These are phyloP conservation scores for Rhagophthalmus giganteus DNA, from an alignment of 2,888 invertebrate species.

Conservation along the genomic window DNA sequence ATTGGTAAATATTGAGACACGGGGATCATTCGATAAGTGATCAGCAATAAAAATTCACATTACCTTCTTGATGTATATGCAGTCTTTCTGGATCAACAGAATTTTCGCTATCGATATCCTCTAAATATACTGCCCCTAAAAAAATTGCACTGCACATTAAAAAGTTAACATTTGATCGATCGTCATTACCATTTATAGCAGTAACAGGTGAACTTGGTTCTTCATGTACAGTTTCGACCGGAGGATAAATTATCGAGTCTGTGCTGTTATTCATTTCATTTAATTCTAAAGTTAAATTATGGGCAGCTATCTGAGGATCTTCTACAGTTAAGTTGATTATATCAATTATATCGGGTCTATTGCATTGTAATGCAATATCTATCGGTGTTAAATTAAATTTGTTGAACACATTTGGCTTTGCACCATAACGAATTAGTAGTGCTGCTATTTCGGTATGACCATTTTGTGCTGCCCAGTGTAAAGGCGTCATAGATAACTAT, in stretches of 20 bases:
- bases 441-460: constrained; percentile 72
- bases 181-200: constrained; percentile 33
- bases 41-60: background rate
- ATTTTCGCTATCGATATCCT: constrained; percentile 35
- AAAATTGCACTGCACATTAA: too few relatives aligned
- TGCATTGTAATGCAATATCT: constrained; percentile 68
- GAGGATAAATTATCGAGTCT: constrained; percentile 17
- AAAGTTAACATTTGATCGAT: too few relatives aligned
- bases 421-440: constrained; percentile 72
- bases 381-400: constrained; percentile 75
- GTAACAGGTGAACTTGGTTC: constrained; percentile 25
- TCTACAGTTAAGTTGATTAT: constrained; percentile 56
- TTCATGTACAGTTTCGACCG: constrained; percentile 17
- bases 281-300: constrained; percentile 42
- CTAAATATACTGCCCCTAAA: constrained; percentile 33
- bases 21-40: too few relatives aligned
- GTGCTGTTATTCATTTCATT: constrained; percentile 33
- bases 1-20: too few relatives aligned
- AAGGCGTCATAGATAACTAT: constrained; percentile 84
- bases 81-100: constrained; percentile 31
- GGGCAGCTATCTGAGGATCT: constrained; percentile 41
- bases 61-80: constrained; percentile 28
- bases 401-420: constrained; percentile 67
- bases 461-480: constrained; percentile 92
- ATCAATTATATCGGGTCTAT: constrained; percentile 63